Base-by-base conservation (phyloP, 1,140 invertebrate genomes). In the Neomicropteryx cornuta region DNA sequence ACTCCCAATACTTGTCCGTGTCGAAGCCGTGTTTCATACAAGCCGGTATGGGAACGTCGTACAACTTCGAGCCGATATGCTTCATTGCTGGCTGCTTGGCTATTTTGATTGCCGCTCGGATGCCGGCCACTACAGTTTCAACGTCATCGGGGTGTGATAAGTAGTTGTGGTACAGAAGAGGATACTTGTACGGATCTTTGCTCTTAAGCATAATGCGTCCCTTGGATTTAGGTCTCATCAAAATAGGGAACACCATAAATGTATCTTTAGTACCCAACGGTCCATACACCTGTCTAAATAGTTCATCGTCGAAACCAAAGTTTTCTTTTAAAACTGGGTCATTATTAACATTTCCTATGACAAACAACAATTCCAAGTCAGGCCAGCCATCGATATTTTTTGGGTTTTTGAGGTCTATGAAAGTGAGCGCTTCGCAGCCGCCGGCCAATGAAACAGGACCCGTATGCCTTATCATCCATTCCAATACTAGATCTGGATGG, bases 91-190 rank as follows among this genome's bases (percentile, higher is more conserved):
- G 55, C 17, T 77, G 77, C 22, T 72, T 57, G 13, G 71, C 54
- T 30, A 86, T 52, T 23, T 71, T 55, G 18, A 81, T 58, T 0
- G 73, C 65, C 6, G 68, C 56, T 45, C 75, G 71, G 1, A 83
- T 72, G 1, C 77, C 81, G 3, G 79, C 66, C 0, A 81, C 62
- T 13, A 79, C 68, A 43, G 75, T 66, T 37, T 60, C 64, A 20
- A 81, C 49, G 45, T 86, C 82, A 18, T 78, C 71, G 2, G 69
- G 55, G 56, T 80, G 60, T 17, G 69, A 59, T 33, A 85, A 79
- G 49, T 89, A 91, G 45, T 88, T 87, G 1, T 89, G 79, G 48
- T 84, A 75, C 13, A 96, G 79, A n/a, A 76, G 58, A 0, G 92
- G 92, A 50, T 85, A 79, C 6, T 75, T 67, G 31, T 73, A 72